Percentiles rank a stretch among this genome's conserved stretches.
These are phyloP conservation scores for Eugnorisma glareosa DNA, from an alignment of 2,888 invertebrate species.

Conservation along the genomic window DNA sequence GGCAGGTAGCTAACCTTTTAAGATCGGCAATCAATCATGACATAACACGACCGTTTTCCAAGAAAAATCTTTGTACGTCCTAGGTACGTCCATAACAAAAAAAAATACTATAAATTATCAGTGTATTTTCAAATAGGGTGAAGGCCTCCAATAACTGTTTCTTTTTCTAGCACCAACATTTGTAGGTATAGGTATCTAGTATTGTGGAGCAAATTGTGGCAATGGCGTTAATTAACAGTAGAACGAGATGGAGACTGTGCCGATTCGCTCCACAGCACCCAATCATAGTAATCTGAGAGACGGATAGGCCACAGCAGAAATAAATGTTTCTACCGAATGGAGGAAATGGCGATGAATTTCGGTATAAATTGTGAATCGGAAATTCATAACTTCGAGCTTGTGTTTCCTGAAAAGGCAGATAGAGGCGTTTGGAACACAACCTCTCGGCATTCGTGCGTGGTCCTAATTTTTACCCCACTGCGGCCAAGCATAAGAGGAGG, in stretches of 20 bases:
- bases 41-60: not conserved
- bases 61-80: not conserved
- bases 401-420: not conserved
- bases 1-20: not conserved
- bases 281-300: conserved; percentile 72
- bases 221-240: conserved; percentile 69
- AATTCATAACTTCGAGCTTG: not conserved
- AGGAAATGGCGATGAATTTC: not conserved
- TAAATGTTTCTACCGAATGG: conserved; percentile 17
- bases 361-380: not conserved
- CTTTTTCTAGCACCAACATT: conserved; percentile 6
- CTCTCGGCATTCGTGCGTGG: not conserved
- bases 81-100: not conserved
- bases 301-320: conserved; percentile 54
- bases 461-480: not conserved
- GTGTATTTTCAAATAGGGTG: conserved; percentile 16
- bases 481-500: not conserved
- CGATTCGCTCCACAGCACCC: conserved; percentile 72
- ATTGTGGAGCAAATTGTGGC: conserved; percentile 46
- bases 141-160: conserved; percentile 25
- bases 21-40: not conserved
- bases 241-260: conserved; percentile 66
- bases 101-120: not conserved
- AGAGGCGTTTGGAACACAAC: not conserved
- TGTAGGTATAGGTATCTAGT: conserved; percentile 22